Conservation (phyloP, 2,888 invertebrate genomes). For the Caenorhabditis macrosperma region DNA sequence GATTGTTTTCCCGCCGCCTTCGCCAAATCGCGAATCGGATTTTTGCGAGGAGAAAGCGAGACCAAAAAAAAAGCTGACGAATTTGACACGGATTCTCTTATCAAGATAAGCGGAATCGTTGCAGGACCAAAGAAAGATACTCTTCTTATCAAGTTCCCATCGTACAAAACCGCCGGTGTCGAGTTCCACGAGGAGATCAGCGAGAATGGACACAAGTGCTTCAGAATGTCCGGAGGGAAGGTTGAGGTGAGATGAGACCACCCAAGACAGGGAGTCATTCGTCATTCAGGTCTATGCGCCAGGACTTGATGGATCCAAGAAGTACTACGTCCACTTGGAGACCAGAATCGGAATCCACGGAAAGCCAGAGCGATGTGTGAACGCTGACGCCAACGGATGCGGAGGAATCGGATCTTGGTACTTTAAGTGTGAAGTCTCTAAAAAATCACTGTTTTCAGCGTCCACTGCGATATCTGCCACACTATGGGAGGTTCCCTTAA, state of each 20-base stretch:
- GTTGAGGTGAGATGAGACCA: slow-evolving; percentile 71
- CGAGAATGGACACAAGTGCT: slow-evolving; percentile 75
- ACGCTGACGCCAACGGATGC: slow-evolving; percentile 78
- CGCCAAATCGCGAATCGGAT: slow-evolving; percentile 33
- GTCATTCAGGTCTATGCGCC: slow-evolving; percentile 46
- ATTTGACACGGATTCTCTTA: slow-evolving; percentile 1
- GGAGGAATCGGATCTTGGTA: slow-evolving; percentile 79
- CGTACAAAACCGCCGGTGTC: slow-evolving; percentile 75
- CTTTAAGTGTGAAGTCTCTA: neutral
- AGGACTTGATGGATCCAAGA: slow-evolving; percentile 75
- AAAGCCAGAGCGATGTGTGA: slow-evolving; percentile 79
- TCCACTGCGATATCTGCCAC: slow-evolving; percentile 79
- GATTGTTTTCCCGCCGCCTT: slow-evolving; percentile 29
- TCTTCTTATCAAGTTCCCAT: slow-evolving; percentile 78
- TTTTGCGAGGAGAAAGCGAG: neutral
- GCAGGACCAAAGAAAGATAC: slow-evolving; percentile 73
- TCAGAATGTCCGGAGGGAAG: slow-evolving; percentile 79
- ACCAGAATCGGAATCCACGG: slow-evolving; percentile 79
- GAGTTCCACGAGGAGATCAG: slow-evolving; percentile 70
- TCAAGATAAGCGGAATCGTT: neutral
- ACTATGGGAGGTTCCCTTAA: slow-evolving; percentile 75
- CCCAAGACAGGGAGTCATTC: neutral
- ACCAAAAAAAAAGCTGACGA: slow-evolving; percentile 27
- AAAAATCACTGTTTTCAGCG: slow-evolving; percentile 41
- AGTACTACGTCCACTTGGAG: slow-evolving; percentile 79